A percentile compares a stretch with the other conserved stretches of the same genome.
phyloP scores from a whole-genome alignment of 2,888 invertebrate species.

The Eristalis tenax region DNA sequence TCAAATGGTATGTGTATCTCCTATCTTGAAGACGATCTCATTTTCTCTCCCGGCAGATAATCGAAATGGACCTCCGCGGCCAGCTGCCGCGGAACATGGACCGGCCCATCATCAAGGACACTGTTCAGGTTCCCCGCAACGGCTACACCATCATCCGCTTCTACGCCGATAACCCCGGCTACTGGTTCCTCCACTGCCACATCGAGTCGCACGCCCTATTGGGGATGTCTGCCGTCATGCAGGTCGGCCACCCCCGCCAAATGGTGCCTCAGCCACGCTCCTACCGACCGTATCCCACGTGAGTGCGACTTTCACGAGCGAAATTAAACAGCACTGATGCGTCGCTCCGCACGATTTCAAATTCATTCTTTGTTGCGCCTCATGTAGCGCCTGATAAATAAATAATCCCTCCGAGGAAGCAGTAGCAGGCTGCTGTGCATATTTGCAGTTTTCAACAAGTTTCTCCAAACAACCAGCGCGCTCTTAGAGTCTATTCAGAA shows the following conservation, averaged over 20 bases:
- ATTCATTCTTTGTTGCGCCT: background rate
- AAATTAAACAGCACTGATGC: conserved; percentile 21
- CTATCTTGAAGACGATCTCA: background rate
- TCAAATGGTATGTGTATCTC: conserved; percentile 14
- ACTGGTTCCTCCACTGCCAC: conserved; percentile 78
- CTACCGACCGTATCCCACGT: conserved; percentile 13
- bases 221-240: conserved; percentile 77
- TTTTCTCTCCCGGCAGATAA: conserved; percentile 72
- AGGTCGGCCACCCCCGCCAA: conserved; percentile 77
- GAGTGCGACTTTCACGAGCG: background rate
- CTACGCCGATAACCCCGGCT: conserved; percentile 78
- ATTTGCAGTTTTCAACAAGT: conserved; percentile 65
- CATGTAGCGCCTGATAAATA: conserved; percentile 37
- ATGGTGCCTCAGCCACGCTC: conserved; percentile 73
- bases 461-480: background rate
- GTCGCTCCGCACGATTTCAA: background rate
- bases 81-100: conserved; percentile 74
- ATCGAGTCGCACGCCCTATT: conserved; percentile 75
- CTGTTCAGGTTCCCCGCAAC: conserved; percentile 76
- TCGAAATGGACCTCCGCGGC: conserved; percentile 76
- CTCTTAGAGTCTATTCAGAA: conserved; percentile 14
- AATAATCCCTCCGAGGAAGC: conserved; percentile 17
- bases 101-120: conserved; percentile 77
- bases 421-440: conserved; percentile 45
- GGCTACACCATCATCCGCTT: conserved; percentile 78